These are phyloP conservation scores for Drosophila trapezifrons DNA, from an alignment of 1,140 invertebrate species.

Conservation along the genomic window DNA sequence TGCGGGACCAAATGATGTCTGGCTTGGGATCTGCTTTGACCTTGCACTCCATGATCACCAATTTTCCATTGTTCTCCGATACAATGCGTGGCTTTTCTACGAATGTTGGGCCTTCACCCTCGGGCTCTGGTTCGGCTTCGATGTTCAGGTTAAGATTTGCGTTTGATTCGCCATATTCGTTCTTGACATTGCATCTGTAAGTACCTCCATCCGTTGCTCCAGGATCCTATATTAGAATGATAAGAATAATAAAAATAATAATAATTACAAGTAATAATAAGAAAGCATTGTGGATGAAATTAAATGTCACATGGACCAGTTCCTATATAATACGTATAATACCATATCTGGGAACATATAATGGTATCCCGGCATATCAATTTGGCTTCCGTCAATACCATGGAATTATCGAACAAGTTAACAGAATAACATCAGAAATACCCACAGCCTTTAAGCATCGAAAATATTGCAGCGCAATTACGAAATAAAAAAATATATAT, in stretches of 20 bases:
- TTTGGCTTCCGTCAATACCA: too few species aligned
- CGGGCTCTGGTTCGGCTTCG: conserved; percentile 95
- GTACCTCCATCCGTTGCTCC: conserved; percentile 97
- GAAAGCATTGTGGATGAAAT: too few species aligned
- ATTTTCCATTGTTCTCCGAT: conserved; percentile 96
- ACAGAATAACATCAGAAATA: too few species aligned
- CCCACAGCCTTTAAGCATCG: too few species aligned
- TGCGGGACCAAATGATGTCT: conserved; percentile 96
- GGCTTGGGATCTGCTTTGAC: conserved; percentile 97
- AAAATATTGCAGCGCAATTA: too few species aligned
- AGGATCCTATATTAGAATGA: conserved; percentile 90
- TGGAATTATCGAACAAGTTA: too few species aligned
- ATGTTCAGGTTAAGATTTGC: conserved; percentile 99
- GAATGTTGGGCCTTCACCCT: conserved; percentile 98
- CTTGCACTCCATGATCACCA: conserved; percentile 99
- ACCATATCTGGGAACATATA: too few species aligned
- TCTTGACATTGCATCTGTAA: conserved; percentile 98
- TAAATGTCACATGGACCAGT: too few species aligned
- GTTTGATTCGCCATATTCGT: conserved; percentile 98
- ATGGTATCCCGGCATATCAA: too few species aligned
- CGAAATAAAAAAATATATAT: not conserved
- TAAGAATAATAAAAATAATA: not conserved
- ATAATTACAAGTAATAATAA: not conserved
- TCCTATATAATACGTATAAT: too few species aligned
- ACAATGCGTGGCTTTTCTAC: conserved; percentile 94